Percentiles rank a stretch among this genome's conserved stretches.
Evolutionary conservation across 1,140 invertebrate genomes (phyloP).

Genomic region (Ceratina australensis): DNA sequence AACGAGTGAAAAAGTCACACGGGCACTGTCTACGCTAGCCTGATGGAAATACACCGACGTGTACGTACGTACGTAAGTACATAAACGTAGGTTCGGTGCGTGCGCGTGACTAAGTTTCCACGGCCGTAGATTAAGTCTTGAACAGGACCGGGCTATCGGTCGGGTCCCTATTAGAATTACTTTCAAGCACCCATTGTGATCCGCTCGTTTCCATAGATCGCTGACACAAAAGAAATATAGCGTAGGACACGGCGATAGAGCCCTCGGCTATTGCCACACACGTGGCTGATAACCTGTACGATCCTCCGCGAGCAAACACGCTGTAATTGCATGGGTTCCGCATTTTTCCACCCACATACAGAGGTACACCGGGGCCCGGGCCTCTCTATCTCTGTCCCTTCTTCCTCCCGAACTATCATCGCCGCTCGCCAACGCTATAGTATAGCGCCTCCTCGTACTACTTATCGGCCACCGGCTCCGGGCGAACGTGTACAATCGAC

Average conservation of each 20-base stretch:
- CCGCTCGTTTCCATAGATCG: constrained; percentile 46
- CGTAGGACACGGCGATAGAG: constrained; percentile 38
- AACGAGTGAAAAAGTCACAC: no score
- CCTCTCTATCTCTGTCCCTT: constrained; percentile 14
- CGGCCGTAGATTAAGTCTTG: constrained; percentile 39
- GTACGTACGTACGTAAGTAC: not conserved
- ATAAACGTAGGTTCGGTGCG: no score
- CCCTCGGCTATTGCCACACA: constrained; percentile 55
- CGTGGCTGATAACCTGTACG: constrained; percentile 53
- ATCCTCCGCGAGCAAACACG: constrained; percentile 57
- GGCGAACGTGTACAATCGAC: constrained; percentile 18
- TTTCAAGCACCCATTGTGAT: constrained; percentile 50
- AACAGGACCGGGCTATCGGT: constrained; percentile 9
- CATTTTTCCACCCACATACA: constrained; percentile 57
- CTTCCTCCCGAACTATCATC: constrained; percentile 12
- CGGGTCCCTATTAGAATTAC: constrained; percentile 42
- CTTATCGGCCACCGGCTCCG: constrained; percentile 53
- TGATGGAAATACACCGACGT: not conserved
- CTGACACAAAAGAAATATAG: constrained; percentile 40
- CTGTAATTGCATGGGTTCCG: constrained; percentile 53
- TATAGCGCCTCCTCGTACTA: constrained; percentile 31
- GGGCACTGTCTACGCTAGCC: not conserved
- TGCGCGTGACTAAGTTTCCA: constrained; percentile 34
- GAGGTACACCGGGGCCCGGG: constrained; percentile 3
- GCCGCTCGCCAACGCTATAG: not conserved